These are phyloP conservation scores for Ditylenchus weischeri DNA, from an alignment of 2,888 invertebrate genomes.

Conservation along the genomic window DNA sequence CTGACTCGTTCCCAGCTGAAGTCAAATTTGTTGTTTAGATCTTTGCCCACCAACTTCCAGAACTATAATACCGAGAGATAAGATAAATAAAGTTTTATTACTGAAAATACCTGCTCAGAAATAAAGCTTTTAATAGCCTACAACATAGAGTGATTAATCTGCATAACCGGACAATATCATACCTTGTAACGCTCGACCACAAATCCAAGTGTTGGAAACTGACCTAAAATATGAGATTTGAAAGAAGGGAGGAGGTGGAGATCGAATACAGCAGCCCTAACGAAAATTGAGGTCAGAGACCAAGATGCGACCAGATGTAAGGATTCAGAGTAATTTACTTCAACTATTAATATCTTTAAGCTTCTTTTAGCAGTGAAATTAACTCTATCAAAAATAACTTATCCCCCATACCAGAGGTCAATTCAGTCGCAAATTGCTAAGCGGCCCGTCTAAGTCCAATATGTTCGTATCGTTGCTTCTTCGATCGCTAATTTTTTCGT, in stretches of 20 bases:
- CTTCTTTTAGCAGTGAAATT: too few species aligned
- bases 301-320: too few species aligned
- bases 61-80: slow-evolving; percentile 63
- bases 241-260: neutral
- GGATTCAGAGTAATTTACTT: too few species aligned
- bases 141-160: neutral
- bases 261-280: too few species aligned
- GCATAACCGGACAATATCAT: neutral
- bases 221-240: slow-evolving; percentile 63
- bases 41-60: slow-evolving; percentile 75
- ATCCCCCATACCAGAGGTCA: too few species aligned
- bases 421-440: too few species aligned
- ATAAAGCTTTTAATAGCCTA: slow-evolving; percentile 67
- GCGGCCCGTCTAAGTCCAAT: too few species aligned
- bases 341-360: too few species aligned
- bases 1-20: slow-evolving; percentile 51
- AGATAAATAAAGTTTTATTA: neutral
- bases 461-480: too few species aligned
- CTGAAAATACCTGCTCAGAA: slow-evolving; percentile 67
- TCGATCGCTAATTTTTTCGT: too few species aligned
- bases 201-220: slow-evolving; percentile 98
- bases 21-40: slow-evolving; percentile 37
- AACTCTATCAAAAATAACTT: too few species aligned
- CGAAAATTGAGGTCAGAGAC: too few species aligned
- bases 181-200: slow-evolving; percentile 78